A percentile compares a stretch with the other conserved stretches of the same genome.
Evolutionary conservation across 1,140 invertebrate genomes (phyloP).

Genomic region (Polypedilum vanderplanki): DNA sequence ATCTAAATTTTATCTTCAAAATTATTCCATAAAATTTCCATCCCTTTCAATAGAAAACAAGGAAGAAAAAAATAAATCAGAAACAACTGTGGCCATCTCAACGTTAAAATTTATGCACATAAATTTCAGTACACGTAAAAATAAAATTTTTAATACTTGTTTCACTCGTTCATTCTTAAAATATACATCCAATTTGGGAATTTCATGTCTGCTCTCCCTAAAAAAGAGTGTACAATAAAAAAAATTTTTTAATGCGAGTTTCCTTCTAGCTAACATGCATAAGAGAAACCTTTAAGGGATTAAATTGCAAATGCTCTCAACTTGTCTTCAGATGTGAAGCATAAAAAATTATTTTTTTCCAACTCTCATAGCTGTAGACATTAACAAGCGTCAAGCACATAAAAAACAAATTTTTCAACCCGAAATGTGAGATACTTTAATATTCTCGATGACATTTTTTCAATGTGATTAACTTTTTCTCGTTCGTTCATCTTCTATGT

Average conservation of each 20-base stretch:
- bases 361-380: neutral
- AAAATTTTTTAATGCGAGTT: neutral
- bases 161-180: neutral
- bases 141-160: neutral
- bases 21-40: too few relatives aligned
- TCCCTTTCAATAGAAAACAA: neutral
- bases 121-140: slow-evolving; percentile 13
- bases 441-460: slow-evolving; percentile 6
- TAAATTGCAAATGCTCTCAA: slow-evolving; percentile 11
- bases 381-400: slow-evolving; percentile 1
- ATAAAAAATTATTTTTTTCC: neutral
- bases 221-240: neutral
- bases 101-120: neutral
- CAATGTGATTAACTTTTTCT: neutral
- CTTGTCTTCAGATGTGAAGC: neutral
- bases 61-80: neutral
- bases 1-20: too few relatives aligned
- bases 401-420: too few relatives aligned
- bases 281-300: neutral
- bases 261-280: neutral
- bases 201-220: neutral
- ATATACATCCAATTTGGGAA: slow-evolving; percentile 13
- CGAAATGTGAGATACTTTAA: neutral
- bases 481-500: neutral
- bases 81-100: neutral